Conservation (phyloP, 2,888 invertebrate species). For the Allacma fusca region DNA sequence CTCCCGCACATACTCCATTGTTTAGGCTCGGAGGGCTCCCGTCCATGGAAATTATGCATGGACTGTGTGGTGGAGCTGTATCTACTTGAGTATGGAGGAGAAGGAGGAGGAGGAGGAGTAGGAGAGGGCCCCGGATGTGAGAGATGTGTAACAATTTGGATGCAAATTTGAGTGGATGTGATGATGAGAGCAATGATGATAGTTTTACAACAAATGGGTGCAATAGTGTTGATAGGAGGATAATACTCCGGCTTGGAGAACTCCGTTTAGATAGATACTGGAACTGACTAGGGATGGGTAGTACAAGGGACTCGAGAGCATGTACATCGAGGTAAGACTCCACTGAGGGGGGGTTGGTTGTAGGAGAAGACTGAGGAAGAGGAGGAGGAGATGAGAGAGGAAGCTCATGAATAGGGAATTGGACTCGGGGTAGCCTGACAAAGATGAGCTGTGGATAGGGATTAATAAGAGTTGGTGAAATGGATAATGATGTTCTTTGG, state of each 20-base stretch:
- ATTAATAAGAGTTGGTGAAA: conserved; percentile 44
- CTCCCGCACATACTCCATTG: too few relatives aligned
- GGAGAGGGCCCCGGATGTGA: background rate
- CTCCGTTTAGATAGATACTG: too few relatives aligned
- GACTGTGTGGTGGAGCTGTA: too few relatives aligned
- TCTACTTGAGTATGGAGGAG: background rate
- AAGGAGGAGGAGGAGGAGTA: background rate
- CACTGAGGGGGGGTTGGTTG: background rate
- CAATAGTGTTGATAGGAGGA: conserved; percentile 32
- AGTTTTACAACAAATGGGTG: conserved; percentile 41
- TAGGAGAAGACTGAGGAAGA: background rate
- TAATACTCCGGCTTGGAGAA: conserved; percentile 6
- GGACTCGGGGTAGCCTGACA: conserved; percentile 33
- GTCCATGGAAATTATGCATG: too few relatives aligned
- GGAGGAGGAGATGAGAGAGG: conserved; percentile 21
- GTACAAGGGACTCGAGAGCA: too few relatives aligned
- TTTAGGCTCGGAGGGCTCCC: too few relatives aligned
- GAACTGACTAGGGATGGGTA: too few relatives aligned
- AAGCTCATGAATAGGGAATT: conserved; percentile 40
- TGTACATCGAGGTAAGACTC: too few relatives aligned
- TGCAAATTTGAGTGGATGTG: conserved; percentile 32
- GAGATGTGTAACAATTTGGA: conserved; percentile 33
- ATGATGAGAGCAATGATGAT: conserved; percentile 42
- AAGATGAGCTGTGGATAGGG: conserved; percentile 41
- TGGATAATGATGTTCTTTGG: conserved; percentile 48